phyloP scores from a whole-genome alignment of 64 coral and sea anemone genomes.

The Dendronephthya gigantea region DNA sequence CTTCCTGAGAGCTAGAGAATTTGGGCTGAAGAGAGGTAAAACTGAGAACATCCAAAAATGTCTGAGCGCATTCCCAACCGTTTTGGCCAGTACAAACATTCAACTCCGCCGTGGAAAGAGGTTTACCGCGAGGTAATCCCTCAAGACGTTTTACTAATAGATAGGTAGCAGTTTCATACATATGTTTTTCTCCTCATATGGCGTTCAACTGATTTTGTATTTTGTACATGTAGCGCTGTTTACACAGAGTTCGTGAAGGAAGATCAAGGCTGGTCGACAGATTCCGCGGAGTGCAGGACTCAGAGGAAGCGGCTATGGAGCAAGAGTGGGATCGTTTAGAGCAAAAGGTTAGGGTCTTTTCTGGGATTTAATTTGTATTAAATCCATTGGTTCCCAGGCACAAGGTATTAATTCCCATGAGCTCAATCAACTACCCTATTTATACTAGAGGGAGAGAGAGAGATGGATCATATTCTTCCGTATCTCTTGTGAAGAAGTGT shows the following conservation, averaged over 20 bases:
- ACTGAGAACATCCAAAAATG: too few species aligned
- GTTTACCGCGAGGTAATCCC: slow-evolving; percentile 71
- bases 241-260: slow-evolving; percentile 45
- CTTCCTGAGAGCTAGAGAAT: too few species aligned
- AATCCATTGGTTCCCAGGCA: not conserved
- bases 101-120: slow-evolving; percentile 97
- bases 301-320: slow-evolving; percentile 51
- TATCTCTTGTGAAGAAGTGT: too few species aligned
- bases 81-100: slow-evolving; percentile 63
- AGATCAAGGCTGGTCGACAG: slow-evolving; percentile 46
- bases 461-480: too few species aligned
- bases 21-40: too few species aligned
- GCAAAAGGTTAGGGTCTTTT: slow-evolving; percentile 30
- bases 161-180: too few species aligned
- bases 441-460: too few species aligned
- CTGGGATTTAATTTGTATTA: not conserved
- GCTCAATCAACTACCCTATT: too few species aligned
- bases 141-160: too few species aligned
- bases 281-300: slow-evolving; percentile 15
- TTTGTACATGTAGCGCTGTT: slow-evolving; percentile 34
- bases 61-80: slow-evolving; percentile 40
- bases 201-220: not conserved
- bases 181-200: too few species aligned
- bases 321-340: slow-evolving; percentile 43
- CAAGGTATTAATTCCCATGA: too few species aligned